Evolutionary conservation across 2,888 invertebrate genomes (phyloP), one percentile per base, ranked within the genome.

Genomic region (Myathropa florea): DNA sequence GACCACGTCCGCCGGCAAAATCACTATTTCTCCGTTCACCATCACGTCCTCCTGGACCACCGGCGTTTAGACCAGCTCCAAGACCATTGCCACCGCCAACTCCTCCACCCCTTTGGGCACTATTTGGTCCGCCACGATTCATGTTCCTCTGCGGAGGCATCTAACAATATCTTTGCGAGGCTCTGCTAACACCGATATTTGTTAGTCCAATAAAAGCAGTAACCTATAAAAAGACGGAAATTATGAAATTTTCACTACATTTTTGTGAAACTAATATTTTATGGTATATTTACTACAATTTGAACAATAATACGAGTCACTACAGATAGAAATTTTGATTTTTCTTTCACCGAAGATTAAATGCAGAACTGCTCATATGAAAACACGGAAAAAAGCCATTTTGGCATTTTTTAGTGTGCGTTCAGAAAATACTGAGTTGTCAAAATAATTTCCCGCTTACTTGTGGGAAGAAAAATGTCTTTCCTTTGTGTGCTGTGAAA

Each of bases 401-500:
- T 88, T 89, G 83, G 87, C 89, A 88, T 89, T 87, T 83, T 89
- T 89, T 88, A 46, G 89, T 73, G 78, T 64, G 76, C 53, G 89
- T 85, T 88, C 83, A 68, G 83, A 89, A 89, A 81, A 67, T 61
- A 14, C 10, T 10, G 33, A n/a, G 7, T 3, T 83, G 79, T 78
- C 83, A 78, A 60, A 61, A 55, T 2, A 75, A 36, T 64, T 57
- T 23, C 65, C 24, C 53, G 33, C 14, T 10, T 60, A 1, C 39
- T 60, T 26, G 23, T 23, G 28, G 10, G 4, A 24, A 23, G 4
- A 7, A 24, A 24, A 14, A 24, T 6, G 18, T n/a, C n/a, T 39
- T 12, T 6, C 14, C 12, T 9, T 2, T 9, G 3, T 12, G 12
- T 12, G 10, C 9, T 33, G 12, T 9, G 30, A 30, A 9, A 30